phyloP scores from a whole-genome alignment of 2,797 vertebrate species.

The Sebastes diploproa region DNA sequence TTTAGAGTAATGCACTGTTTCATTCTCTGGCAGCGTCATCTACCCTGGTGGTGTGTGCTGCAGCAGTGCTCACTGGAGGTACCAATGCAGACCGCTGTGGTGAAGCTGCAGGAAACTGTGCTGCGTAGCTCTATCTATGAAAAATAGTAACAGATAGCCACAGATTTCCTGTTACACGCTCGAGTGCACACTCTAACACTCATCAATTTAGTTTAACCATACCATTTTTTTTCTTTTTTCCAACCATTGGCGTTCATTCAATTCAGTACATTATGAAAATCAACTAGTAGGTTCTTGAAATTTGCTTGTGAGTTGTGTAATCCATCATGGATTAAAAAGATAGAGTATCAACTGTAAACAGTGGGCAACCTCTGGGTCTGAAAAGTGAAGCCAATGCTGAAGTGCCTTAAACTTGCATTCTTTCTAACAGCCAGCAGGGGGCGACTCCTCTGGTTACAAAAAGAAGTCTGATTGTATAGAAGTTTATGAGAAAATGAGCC shows the following conservation, averaged over 20 bases:
- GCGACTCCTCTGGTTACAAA: too few species aligned
- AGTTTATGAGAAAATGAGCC: too few species aligned
- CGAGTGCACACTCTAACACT: not conserved
- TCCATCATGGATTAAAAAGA: not conserved
- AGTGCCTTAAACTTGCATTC: too few species aligned
- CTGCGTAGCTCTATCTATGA: not conserved
- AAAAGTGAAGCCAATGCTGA: too few species aligned
- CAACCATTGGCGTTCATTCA: not conserved
- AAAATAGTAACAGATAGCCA: not conserved
- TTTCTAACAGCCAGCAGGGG: too few species aligned
- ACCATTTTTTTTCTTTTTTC: not conserved
- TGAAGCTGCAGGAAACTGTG: not conserved
- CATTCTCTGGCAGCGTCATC: constrained; percentile 33
- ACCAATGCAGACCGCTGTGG: not conserved
- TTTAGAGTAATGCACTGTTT: constrained; percentile 59
- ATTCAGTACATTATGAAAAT: not conserved
- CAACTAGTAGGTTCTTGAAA: not conserved
- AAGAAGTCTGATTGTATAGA: too few species aligned
- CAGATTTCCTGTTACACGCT: not conserved
- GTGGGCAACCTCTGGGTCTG: too few species aligned
- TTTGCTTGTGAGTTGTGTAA: not conserved
- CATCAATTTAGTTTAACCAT: not conserved
- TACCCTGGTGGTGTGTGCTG: not conserved
- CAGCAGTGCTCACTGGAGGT: not conserved
- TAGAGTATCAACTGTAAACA: not conserved